These are phyloP conservation scores for Oreochromis niloticus DNA, from an alignment of 2,113 vertebrate species.

Conservation along the genomic window DNA sequence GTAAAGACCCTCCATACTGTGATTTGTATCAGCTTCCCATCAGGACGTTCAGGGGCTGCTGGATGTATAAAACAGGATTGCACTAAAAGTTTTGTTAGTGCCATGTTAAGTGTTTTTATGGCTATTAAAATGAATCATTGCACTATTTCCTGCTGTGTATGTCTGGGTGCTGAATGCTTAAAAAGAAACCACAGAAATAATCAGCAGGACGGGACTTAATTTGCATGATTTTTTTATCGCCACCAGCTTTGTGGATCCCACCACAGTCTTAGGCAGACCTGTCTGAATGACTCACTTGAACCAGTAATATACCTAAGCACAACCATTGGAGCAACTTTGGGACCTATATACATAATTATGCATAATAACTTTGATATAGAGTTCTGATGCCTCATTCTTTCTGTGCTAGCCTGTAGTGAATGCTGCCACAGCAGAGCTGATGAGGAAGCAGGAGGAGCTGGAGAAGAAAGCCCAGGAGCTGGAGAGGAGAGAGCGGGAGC, in stretches of 20 bases:
- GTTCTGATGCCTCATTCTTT: background rate
- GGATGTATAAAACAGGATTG: background rate
- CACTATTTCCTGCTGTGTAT: background rate
- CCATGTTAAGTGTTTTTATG: background rate
- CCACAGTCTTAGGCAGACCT: background rate
- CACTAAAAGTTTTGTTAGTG: background rate
- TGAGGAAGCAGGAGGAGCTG: conserved; percentile 90
- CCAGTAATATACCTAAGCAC: background rate
- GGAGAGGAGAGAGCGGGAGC: conserved; percentile 86
- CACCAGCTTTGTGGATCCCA: background rate
- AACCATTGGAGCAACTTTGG: background rate
- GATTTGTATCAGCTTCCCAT: background rate
- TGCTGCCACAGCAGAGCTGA: conserved; percentile 82
- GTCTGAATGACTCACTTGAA: background rate
- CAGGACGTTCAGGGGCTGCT: background rate
- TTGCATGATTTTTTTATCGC: background rate
- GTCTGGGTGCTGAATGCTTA: background rate
- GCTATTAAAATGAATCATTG: background rate
- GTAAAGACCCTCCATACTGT: background rate
- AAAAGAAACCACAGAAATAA: background rate
- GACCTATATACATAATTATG: background rate
- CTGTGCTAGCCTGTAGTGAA: conserved; percentile 62
- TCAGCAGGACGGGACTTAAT: background rate
- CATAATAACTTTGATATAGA: background rate
- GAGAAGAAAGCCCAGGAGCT: conserved; percentile 89